These are phyloP conservation scores for Lucilia cuprina DNA, from an alignment of 1,140 invertebrate species.

Conservation along the genomic window DNA sequence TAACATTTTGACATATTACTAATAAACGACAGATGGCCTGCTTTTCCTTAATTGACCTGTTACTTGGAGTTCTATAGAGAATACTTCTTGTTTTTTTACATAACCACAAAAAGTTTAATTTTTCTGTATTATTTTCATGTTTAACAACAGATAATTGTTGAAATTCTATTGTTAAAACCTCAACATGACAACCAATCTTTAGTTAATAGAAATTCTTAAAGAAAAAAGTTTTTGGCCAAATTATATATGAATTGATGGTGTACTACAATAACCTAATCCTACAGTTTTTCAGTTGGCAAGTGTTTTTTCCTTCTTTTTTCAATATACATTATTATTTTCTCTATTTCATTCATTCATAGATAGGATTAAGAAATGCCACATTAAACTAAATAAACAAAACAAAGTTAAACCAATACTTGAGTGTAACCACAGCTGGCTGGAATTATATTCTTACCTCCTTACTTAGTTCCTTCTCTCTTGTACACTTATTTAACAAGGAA, in stretches of 20 bases:
- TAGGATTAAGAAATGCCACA: constrained; percentile 23
- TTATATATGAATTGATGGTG: neutral
- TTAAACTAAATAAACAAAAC: constrained; percentile 33
- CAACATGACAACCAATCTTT: constrained; percentile 13
- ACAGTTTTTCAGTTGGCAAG: neutral
- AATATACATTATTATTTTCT: neutral
- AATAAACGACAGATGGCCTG: constrained; percentile 30
- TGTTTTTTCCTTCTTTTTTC: neutral
- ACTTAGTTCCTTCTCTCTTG: neutral
- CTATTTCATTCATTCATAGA: neutral
- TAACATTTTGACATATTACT: constrained; percentile 29
- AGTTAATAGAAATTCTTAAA: neutral
- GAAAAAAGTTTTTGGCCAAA: neutral
- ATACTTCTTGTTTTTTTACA: neutral
- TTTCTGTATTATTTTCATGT: neutral
- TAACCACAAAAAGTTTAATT: neutral
- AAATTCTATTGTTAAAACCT: constrained; percentile 13
- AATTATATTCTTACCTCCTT: neutral
- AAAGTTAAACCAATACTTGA: constrained; percentile 31
- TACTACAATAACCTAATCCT: neutral
- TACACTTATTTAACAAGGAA: neutral
- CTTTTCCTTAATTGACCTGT: constrained; percentile 27
- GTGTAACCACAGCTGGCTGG: constrained; percentile 28
- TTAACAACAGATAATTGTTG: constrained; percentile 18
- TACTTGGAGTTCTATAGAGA: neutral